phyloP scores from a whole-genome alignment of 2,797 vertebrate genomes.

The Danionella dracula region DNA sequence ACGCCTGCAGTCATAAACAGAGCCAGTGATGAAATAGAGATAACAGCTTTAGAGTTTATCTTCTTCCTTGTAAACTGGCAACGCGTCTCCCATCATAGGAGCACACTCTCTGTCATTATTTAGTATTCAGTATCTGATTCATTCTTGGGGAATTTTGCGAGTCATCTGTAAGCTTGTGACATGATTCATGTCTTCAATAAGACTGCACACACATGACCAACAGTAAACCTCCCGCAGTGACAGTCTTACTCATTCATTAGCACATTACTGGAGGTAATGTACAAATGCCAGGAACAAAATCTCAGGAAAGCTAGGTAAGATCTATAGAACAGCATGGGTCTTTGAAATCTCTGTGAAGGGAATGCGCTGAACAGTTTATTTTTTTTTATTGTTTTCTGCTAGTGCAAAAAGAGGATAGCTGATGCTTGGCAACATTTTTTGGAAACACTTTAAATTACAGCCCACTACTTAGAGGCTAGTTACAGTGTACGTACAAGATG shows the following conservation, averaged over 20 bases:
- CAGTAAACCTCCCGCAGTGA: background rate
- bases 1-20: background rate
- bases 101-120: constrained; percentile 3
- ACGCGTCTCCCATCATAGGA: background rate
- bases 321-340: background rate
- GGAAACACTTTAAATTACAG: too few species aligned
- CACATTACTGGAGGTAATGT: background rate
- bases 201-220: background rate
- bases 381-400: too few species aligned
- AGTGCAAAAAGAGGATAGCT: too few species aligned
- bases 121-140: constrained; percentile 3
- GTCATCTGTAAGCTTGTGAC: background rate
- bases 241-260: constrained; percentile 17
- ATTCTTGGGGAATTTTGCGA: background rate
- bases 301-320: background rate
- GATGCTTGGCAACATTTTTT: too few species aligned
- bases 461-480: too few species aligned
- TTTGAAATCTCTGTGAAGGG: background rate
- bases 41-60: background rate
- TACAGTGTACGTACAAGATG: too few species aligned
- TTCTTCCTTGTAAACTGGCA: background rate
- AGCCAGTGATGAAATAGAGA: constrained; percentile 2
- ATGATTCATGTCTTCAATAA: constrained; percentile 26
- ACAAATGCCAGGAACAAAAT: background rate
- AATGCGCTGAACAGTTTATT: too few species aligned